Evolutionary conservation across 2,888 invertebrate genomes (phyloP), one percentile per base, ranked within the genome.

Genomic region (Pristionchus japonicus): DNA sequence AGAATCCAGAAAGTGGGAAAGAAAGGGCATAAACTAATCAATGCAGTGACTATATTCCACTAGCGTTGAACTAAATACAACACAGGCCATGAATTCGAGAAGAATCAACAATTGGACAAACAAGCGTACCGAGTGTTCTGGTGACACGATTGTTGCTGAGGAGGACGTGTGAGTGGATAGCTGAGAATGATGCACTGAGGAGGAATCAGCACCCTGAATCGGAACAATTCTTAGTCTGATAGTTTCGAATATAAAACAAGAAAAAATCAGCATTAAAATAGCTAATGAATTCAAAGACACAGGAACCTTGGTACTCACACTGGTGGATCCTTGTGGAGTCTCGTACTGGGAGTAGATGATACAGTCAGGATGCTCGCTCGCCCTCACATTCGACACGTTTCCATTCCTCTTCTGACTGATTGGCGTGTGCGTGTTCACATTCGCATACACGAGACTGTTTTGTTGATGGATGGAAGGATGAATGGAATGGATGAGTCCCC

Each of bases 331-430:
- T n/a, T 85, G 85, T 15, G 91, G 89, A 77, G 92, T 88, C 67
- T 91, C 90, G 61, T 92, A 92, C 86, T 91, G 91, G 27, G 91
- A 90, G 87, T 91, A 92, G 61, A 92, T 91, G 49, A 91, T 85
- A 70, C 92, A 91, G 27, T 86, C 86, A 23, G 64, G 61, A 27
- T 61, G 85, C 20, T 85, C 85, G 13, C 9, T 64, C 37, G 85
- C 82, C 17, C 43, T 43, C 40, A 74, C 70, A 74, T 23, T 74
- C 43, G 43, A 27, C 13, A 77, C 77, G n/a, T 40, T 23, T 15
- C 86, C 86, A 34, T 86, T 86, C 27, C 70, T 67, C 85, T 61
- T 64, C 17, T n/a, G 37, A 0, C n/a, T 13, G 15, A 37, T 17
- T 17, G 85, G 85, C n/a, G 64, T n/a, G 40, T 37, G 17, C 40